phyloP scores from a whole-genome alignment of 2,888 invertebrate genomes.

The Ryuthela nishihirai region DNA sequence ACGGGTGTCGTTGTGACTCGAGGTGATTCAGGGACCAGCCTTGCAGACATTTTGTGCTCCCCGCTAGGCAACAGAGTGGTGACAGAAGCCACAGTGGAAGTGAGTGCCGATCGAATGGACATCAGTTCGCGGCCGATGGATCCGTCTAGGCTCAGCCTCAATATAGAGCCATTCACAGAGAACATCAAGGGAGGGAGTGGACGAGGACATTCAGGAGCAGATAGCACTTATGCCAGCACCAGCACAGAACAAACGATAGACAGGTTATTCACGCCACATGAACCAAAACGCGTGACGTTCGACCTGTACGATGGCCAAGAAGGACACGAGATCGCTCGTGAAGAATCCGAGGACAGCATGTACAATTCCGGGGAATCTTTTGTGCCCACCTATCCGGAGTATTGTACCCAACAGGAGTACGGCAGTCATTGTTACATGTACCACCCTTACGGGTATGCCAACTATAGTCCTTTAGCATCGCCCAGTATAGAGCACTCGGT shows the following conservation, averaged over 20 bases:
- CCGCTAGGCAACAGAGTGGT: slow-evolving; percentile 28
- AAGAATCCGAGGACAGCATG: slow-evolving; percentile 36
- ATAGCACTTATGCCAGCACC: slow-evolving; percentile 35
- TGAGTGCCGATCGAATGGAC: slow-evolving; percentile 9
- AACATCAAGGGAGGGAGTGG: slow-evolving; percentile 2
- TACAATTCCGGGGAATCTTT: slow-evolving; percentile 37
- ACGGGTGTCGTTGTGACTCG: background rate
- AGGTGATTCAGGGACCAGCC: slow-evolving; percentile 12
- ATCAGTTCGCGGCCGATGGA: slow-evolving; percentile 17
- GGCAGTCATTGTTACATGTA: slow-evolving; percentile 36
- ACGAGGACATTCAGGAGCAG: slow-evolving; percentile 10
- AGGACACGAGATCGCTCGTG: slow-evolving; percentile 28
- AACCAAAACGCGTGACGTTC: slow-evolving; percentile 40
- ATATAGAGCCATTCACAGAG: slow-evolving; percentile 20
- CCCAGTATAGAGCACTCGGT: slow-evolving; percentile 36
- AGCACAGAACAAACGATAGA: slow-evolving; percentile 36
- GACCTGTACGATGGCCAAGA: slow-evolving; percentile 32
- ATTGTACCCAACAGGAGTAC: slow-evolving; percentile 40
- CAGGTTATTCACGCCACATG: slow-evolving; percentile 32
- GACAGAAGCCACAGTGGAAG: slow-evolving; percentile 37
- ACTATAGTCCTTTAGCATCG: slow-evolving; percentile 29
- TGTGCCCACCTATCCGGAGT: slow-evolving; percentile 39
- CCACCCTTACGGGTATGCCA: slow-evolving; percentile 33
- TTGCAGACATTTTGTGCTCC: slow-evolving; percentile 10
- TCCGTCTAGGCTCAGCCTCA: slow-evolving; percentile 19